Evolutionary conservation across 2,888 invertebrate species (phyloP).

Genomic region (Philopedon plagiatum): DNA sequence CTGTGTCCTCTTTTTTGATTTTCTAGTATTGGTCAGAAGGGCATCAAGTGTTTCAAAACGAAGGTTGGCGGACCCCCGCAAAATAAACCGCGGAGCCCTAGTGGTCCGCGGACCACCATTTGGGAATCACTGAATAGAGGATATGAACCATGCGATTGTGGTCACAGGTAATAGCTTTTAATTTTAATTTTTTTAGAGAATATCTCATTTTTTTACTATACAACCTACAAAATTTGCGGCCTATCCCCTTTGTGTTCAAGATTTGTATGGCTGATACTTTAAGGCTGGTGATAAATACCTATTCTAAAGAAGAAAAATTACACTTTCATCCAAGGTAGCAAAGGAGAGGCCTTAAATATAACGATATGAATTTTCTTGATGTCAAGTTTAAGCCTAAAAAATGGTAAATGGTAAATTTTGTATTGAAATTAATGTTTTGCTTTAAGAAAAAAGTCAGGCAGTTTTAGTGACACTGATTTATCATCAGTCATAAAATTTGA

Average conservation of each 20-base stretch:
- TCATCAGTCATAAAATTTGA: no score
- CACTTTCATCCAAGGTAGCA: conserved; percentile 14
- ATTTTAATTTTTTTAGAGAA: not conserved
- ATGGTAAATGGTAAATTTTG: not conserved
- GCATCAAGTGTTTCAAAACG: no score
- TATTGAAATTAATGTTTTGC: conserved; percentile 1
- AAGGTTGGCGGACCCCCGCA: no score
- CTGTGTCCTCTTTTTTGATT: no score
- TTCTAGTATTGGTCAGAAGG: no score
- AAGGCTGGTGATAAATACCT: conserved; percentile 20
- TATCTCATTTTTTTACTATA: not conserved
- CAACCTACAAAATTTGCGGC: not conserved
- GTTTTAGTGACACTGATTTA: no score
- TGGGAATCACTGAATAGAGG: no score
- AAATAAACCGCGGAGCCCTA: no score
- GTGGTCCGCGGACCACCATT: no score
- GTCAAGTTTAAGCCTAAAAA: not conserved
- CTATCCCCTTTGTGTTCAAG: conserved; percentile 14
- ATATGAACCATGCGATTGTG: no score
- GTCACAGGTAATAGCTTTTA: not conserved
- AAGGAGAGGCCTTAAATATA: not conserved
- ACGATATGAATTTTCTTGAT: conserved; percentile 1
- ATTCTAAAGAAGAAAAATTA: conserved; percentile 13
- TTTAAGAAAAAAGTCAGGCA: no score
- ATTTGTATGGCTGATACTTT: conserved; percentile 17